A percentile compares a stretch with the other conserved stretches of the same genome.
phyloP scores from a whole-genome alignment of 2,888 invertebrate species.

The Leuctra nigra region DNA sequence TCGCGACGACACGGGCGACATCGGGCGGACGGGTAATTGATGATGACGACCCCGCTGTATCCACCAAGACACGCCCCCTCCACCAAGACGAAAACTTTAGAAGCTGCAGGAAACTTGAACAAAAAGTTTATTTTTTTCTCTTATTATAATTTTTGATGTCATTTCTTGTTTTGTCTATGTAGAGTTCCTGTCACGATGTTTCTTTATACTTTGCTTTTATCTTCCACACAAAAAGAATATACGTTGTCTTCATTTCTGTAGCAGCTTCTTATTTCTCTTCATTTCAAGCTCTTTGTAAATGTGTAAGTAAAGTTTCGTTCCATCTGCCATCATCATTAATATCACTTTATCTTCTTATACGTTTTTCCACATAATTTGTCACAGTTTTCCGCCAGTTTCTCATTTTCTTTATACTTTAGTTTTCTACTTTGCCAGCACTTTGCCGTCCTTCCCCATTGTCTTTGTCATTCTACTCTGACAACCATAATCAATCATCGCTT shows the following conservation, averaged over 20 bases:
- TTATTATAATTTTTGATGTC: constrained; percentile 25
- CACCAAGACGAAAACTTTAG: background rate
- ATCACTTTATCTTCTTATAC: constrained; percentile 29
- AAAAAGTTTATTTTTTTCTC: constrained; percentile 4
- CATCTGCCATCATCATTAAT: constrained; percentile 29
- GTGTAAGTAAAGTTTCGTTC: constrained; percentile 13
- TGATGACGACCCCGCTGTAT: constrained; percentile 18
- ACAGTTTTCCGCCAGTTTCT: constrained; percentile 25
- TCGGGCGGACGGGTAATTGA: constrained; percentile 17
- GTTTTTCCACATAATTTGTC: constrained; percentile 29
- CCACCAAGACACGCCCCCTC: constrained; percentile 9
- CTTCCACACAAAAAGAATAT: constrained; percentile 7
- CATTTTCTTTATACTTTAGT: constrained; percentile 13
- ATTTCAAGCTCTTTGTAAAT: constrained; percentile 22
- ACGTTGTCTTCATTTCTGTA: constrained; percentile 19
- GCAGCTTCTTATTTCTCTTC: constrained; percentile 18
- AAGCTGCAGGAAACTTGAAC: background rate
- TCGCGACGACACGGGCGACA: constrained; percentile 13
- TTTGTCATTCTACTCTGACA: constrained; percentile 18
- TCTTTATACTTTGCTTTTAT: constrained; percentile 1
- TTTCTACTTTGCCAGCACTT: constrained; percentile 10
- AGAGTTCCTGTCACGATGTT: constrained; percentile 14
- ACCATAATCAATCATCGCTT: constrained; percentile 17
- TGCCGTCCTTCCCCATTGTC: constrained; percentile 13
- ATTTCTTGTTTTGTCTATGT: constrained; percentile 25